phyloP scores from a whole-genome alignment of 2,113 vertebrate genomes.

The Azemiops feae region DNA sequence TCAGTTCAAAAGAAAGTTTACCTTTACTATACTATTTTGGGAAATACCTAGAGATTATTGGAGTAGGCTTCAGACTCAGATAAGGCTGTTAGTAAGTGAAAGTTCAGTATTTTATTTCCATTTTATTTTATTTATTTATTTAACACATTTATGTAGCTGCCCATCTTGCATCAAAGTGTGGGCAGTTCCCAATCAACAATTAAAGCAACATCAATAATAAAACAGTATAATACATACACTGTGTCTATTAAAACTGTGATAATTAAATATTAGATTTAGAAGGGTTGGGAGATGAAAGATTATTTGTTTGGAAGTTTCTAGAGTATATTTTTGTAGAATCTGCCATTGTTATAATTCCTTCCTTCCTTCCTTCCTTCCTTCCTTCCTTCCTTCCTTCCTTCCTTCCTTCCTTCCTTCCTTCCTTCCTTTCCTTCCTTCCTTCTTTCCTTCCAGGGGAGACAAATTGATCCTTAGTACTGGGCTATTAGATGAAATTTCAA shows the following conservation, averaged over 20 bases:
- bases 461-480: neutral
- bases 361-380: neutral
- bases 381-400: neutral
- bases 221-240: neutral
- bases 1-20: neutral
- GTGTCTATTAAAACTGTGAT: neutral
- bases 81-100: neutral
- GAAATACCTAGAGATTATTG: neutral
- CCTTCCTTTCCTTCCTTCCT: neutral
- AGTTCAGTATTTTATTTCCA: neutral
- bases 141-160: neutral
- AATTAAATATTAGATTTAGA: neutral
- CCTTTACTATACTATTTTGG: neutral
- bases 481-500: constrained; percentile 12
- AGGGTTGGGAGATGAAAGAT: neutral
- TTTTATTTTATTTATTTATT: neutral
- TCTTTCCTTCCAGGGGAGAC: neutral
- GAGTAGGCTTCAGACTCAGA: neutral
- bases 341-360: neutral
- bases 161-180: neutral
- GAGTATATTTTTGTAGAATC: neutral
- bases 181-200: neutral
- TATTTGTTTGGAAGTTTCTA: neutral
- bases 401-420: neutral
- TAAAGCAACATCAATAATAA: neutral